These are phyloP conservation scores for Coendou prehensilis DNA, from an alignment of 2,797 vertebrate genomes.

Conservation along the genomic window DNA sequence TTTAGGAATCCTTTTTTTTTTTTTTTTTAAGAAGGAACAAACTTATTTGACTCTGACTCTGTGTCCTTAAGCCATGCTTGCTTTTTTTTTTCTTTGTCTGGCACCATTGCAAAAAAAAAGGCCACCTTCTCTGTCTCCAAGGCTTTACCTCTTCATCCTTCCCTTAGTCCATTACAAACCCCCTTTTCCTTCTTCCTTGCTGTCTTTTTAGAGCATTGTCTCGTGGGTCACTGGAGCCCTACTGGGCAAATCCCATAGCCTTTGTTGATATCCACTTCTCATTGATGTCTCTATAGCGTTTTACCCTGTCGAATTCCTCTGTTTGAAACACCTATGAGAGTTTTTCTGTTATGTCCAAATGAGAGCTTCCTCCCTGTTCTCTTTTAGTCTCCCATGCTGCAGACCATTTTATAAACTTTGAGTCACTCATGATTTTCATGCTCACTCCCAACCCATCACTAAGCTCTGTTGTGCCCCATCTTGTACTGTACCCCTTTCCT, in stretches of 20 bases:
- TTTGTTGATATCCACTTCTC: background rate
- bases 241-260: background rate
- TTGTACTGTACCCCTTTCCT: background rate
- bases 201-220: background rate
- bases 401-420: background rate
- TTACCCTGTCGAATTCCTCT: background rate
- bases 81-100: background rate
- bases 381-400: background rate
- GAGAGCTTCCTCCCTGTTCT: background rate
- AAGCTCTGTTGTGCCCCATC: background rate
- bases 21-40: background rate
- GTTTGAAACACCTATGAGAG: background rate
- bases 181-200: background rate
- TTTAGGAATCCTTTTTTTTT: background rate
- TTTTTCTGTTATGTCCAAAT: background rate
- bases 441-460: background rate
- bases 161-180: background rate
- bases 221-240: background rate
- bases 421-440: background rate
- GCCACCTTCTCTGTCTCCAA: background rate
- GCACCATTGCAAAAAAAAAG: too few relatives aligned
- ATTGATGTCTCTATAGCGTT: background rate
- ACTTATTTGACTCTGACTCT: background rate
- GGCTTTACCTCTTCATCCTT: background rate
- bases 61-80: background rate